Base-by-base conservation (phyloP, 2,888 invertebrate species). In the Conops quadrifasciatus region DNA sequence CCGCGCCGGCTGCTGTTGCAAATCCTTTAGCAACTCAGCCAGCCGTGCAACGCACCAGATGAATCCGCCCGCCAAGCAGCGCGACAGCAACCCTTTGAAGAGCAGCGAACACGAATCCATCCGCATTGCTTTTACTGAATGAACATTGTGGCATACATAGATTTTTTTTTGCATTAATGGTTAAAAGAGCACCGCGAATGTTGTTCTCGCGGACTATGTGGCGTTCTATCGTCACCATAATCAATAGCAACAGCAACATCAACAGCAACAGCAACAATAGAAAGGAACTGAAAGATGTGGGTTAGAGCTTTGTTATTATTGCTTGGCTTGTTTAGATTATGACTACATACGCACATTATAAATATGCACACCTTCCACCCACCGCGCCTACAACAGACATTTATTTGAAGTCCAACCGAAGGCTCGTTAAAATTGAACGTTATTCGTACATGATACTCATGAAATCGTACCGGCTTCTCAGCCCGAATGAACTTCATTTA, bases 11-110 rank as follows among this genome's bases (percentile, higher is more conserved):
- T 60, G 30, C 51, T 28, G 51, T 53, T 47, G 24, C 15, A 66
- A 66, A 66, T 66, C 66, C 66, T 66, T 66, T 66, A 53, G 66
- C 66, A 66, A 66, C 21, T 19, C 66, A 53, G 36, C 7, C 56
- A 66, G 24, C 56, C 53, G 28, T 56, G 21, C 53, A 30, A 49
- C 24, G 19, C 56, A 56, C 15, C 43, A 21, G n/a, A 0, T 21
- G 30, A n/a, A 43, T 21, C 43, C 5, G 11, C 56, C 11, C 11
- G 53, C 1, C 13, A 21, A 19, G 49, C 16, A 30, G 5, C 26
- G 30, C 11, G 30, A 26, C n/a, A 30, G 1, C 47, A 53, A 56
- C 53, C 56, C 56, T 66, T 66, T 66, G 65, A 30, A 49, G 65
- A 30, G 53, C 7, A 24, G 3, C 19, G 11, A 21, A 11, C 15